phyloP scores from a whole-genome alignment of 2,888 invertebrate genomes.

The Heterodera filipjevi region DNA sequence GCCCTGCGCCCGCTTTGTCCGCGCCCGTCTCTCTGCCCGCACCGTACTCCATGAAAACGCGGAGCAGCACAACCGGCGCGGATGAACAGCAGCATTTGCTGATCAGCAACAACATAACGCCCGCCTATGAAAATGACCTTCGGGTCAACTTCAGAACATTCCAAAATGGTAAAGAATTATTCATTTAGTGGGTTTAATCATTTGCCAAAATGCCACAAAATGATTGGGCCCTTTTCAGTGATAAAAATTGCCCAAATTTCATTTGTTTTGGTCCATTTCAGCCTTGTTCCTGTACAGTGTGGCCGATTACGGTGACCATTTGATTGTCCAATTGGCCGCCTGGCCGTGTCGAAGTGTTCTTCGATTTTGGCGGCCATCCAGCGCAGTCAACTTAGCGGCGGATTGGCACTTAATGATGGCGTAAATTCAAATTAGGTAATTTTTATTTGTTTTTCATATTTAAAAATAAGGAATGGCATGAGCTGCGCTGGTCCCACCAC shows the following conservation, averaged over 20 bases:
- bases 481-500: conserved; percentile 61
- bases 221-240: too few species aligned
- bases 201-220: too few species aligned
- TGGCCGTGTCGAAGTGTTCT: conserved; percentile 57
- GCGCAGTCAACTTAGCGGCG: conserved; percentile 50
- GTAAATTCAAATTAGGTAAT: neutral
- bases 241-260: too few species aligned
- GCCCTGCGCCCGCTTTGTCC: neutral
- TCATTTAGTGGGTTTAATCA: neutral
- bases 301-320: conserved; percentile 62
- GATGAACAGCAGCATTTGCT: neutral
- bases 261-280: neutral
- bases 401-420: conserved; percentile 60
- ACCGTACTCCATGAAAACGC: neutral
- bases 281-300: conserved; percentile 60
- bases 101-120: neutral
- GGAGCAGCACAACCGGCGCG: neutral
- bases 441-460: neutral
- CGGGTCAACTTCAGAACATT: conserved; percentile 57
- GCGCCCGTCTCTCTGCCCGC: neutral
- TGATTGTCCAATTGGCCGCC: conserved; percentile 55
- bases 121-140: conserved; percentile 59
- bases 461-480: conserved; percentile 53
- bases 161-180: conserved; percentile 49
- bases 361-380: conserved; percentile 60